These are phyloP conservation scores for Molossus molossus DNA, from an alignment of 2,797 vertebrate genomes.

Conservation along the genomic window DNA sequence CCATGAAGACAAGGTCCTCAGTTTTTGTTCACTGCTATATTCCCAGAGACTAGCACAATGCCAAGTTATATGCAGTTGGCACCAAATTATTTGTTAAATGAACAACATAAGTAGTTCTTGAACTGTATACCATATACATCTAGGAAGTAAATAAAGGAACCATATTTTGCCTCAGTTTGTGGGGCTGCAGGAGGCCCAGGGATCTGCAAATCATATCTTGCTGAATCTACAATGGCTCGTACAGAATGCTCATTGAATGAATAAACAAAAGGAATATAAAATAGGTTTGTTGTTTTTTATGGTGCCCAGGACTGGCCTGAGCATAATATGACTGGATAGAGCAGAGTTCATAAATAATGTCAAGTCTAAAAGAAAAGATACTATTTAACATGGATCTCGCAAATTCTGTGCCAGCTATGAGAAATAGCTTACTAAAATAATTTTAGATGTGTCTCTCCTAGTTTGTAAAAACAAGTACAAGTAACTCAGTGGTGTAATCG, in stretches of 20 bases:
- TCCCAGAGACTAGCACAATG: background rate
- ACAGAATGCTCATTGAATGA: background rate
- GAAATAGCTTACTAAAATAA: background rate
- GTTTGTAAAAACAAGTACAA: slow-evolving; percentile 22
- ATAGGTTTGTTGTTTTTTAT: background rate
- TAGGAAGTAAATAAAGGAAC: background rate
- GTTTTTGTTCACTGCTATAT: background rate
- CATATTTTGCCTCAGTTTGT: background rate
- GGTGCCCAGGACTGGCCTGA: background rate
- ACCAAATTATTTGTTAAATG: slow-evolving; percentile 1
- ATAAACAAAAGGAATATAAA: slow-evolving; percentile 31
- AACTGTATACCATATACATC: background rate
- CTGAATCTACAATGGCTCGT: slow-evolving; percentile 33
- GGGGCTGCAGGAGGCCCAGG: background rate
- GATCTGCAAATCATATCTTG: background rate
- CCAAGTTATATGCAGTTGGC: background rate
- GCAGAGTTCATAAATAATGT: background rate
- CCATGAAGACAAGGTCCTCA: background rate
- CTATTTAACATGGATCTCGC: slow-evolving; percentile 24
- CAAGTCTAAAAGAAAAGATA: slow-evolving; percentile 42
- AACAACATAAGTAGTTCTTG: background rate
- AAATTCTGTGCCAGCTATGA: slow-evolving; percentile 36
- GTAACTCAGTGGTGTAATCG: background rate
- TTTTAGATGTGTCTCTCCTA: slow-evolving; percentile 1
- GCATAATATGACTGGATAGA: background rate